Evolutionary conservation across 2,888 invertebrate genomes (phyloP), one percentile per base, ranked within the genome.

Genomic region (Cyrtodaria siliqua): DNA sequence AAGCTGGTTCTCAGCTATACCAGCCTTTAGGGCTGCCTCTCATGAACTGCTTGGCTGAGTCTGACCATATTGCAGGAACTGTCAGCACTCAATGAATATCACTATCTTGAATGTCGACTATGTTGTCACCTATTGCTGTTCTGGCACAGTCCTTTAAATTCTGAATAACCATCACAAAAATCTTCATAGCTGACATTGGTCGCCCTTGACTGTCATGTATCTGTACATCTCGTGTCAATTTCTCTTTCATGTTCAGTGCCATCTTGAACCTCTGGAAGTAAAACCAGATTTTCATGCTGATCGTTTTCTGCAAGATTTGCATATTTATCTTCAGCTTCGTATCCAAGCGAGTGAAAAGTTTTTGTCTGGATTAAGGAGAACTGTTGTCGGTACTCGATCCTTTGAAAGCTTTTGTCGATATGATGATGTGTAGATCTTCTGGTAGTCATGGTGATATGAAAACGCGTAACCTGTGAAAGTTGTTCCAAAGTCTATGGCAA

Each of bases 241-340:
- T 50, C 23, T 63, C 42, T 1, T 49, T 38, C 26, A 42, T 57
- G 42, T 72, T 60, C 0, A 77, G 60, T n/a, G 62, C 44, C 77
- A 77, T 77, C 47, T 77, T 77, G 18, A 77, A 77, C 9, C 52
- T 27, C 44, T 71, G 59, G 42, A 77, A 71, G 38, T 59, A 77
- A 50, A 53, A 68, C 71, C 63, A 77, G n/a, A 2, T 59, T 16
- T 44, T 44, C n/a, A 44, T 44, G n/a, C 6, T 44, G 4, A 9
- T 44, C 44, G 6, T 44, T 20, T 44, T 44, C 44, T 44, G 20
- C 6, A 16, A 44, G 16, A 6, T 16, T 6, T 6, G 16, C 3
- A 44, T 44, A 44, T 18, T 44, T 20, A 6, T 44, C 20, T 18
- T 44, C 44, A 9, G 44, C 44, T 9, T 44, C 44, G 6, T 9